Evolutionary conservation across 2,888 invertebrate genomes (phyloP).

Genomic region (Sphaeridia pumilis): DNA sequence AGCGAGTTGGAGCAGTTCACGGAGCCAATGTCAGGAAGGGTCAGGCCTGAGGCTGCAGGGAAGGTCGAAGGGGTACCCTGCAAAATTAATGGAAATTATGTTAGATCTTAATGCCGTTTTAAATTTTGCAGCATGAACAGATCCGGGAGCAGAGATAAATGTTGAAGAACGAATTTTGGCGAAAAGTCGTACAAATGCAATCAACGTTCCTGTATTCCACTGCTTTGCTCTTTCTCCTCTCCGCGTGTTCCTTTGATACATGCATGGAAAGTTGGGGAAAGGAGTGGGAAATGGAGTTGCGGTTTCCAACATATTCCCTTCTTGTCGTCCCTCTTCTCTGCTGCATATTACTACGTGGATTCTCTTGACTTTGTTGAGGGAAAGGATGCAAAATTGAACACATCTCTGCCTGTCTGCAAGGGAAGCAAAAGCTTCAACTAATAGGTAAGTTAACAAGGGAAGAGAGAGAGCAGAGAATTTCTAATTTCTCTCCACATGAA

Average conservation of each 20-base stretch:
- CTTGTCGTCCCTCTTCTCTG: background rate
- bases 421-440: background rate
- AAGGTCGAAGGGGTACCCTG: constrained; percentile 30
- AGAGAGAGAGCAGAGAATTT: constrained; percentile 2
- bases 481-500: background rate
- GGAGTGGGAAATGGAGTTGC: constrained; percentile 13
- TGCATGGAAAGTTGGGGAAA: too few relatives aligned
- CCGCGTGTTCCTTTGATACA: too few relatives aligned
- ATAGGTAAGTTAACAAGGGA: background rate
- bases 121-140: too few relatives aligned
- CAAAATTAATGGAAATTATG: background rate
- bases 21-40: constrained; percentile 28
- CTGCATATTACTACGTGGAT: too few relatives aligned
- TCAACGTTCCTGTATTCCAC: too few relatives aligned
- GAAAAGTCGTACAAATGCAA: too few relatives aligned
- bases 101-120: too few relatives aligned
- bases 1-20: constrained; percentile 31
- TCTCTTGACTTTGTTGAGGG: background rate
- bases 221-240: too few relatives aligned
- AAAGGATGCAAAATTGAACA: background rate
- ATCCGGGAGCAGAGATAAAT: too few relatives aligned
- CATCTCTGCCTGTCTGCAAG: background rate
- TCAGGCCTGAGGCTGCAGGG: constrained; percentile 24
- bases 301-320: constrained; percentile 11
- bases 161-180: too few relatives aligned